Evolutionary conservation across 2,113 vertebrate species (phyloP), one percentile per base, ranked within the genome.

Genomic region (Rissa tridactyla): DNA sequence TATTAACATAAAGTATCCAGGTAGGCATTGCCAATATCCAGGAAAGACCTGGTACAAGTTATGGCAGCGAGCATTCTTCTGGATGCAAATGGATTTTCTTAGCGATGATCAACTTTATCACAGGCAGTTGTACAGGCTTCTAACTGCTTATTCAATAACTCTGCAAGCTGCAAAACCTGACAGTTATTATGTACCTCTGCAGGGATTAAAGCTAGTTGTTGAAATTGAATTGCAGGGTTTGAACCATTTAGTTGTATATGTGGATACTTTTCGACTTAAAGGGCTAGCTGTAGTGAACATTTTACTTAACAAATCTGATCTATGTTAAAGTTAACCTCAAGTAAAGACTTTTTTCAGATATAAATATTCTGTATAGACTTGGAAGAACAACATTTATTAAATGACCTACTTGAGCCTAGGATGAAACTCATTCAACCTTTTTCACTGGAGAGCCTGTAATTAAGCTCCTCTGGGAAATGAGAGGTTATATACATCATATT

Each of bases 301-400:
- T 82, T 91, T 69, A 89, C 58, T 92, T 81, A 66, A 91, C 79
- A 95, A 90, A 90, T 82, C 40, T 91, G 55, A 82, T 91, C 91
- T 66, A 58, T 92, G 78, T 73, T 49, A 88, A 34, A 79, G 42
- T 82, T 87, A 60, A 91, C 66, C 78, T 91, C 60, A 92, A 85
- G 73, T 9, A 80, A 86, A 73, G 32, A 22, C 32, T 82, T 92
- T 90, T 70, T 62, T 21, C 57, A 70, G 73, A 55, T 58, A 90
- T n/a, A 91, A 90, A 87, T 81, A 87, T 75, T 85, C 86, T 70
- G 14, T 49, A 32, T 83, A 82, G 84, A 70, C 60, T 80, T 66
- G 38, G 78, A 92, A 92, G 64, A 91, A 69, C 38, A 60, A 27
- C 10, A 42, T 96, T 95, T 91, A 80, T 89, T 88, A 91, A 96